phyloP scores from a whole-genome alignment of 1,140 invertebrate species.

The Drosophila watanabei region DNA sequence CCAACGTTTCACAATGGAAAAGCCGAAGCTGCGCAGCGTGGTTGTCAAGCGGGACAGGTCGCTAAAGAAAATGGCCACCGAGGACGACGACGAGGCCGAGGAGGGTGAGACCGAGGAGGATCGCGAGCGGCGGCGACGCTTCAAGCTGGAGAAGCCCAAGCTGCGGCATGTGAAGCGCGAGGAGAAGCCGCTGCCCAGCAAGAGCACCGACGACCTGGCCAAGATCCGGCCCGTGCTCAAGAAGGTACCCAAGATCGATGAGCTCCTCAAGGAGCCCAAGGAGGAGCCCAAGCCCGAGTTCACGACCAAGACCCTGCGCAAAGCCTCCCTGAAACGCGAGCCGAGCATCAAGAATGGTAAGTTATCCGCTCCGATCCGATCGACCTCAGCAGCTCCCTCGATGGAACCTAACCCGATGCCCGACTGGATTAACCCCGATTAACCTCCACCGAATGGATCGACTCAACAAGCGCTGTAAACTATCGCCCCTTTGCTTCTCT shows the following conservation, averaged over 20 bases:
- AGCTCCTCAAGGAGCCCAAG: slow-evolving; percentile 83
- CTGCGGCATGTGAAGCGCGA: slow-evolving; percentile 80
- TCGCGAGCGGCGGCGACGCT: slow-evolving; percentile 70
- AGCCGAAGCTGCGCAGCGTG: slow-evolving; percentile 81
- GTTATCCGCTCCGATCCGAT: slow-evolving; percentile 44
- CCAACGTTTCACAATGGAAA: slow-evolving; percentile 82
- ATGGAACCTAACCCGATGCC: slow-evolving; percentile 55
- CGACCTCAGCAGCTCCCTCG: slow-evolving; percentile 29
- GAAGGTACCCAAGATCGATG: slow-evolving; percentile 82
- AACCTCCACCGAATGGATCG: slow-evolving; percentile 75
- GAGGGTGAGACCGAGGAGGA: slow-evolving; percentile 83
- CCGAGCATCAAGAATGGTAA: slow-evolving; percentile 81
- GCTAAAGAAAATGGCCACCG: slow-evolving; percentile 76
- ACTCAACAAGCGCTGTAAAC: slow-evolving; percentile 69
- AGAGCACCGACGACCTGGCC: slow-evolving; percentile 76
- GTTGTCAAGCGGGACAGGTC: slow-evolving; percentile 82
- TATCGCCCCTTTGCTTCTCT: slow-evolving; percentile 61
- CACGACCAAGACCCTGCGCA: slow-evolving; percentile 81
- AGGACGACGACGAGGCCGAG: slow-evolving; percentile 74
- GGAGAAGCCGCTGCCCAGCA: slow-evolving; percentile 81
- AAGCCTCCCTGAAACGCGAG: slow-evolving; percentile 81
- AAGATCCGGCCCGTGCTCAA: slow-evolving; percentile 82
- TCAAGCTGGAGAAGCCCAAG: slow-evolving; percentile 82
- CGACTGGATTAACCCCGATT: slow-evolving; percentile 62
- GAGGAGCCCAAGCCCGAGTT: slow-evolving; percentile 84